Percentiles rank a stretch among this genome's conserved stretches.
Evolutionary conservation across 2,797 vertebrate species (phyloP).

Genomic region (Liparis tanakae): DNA sequence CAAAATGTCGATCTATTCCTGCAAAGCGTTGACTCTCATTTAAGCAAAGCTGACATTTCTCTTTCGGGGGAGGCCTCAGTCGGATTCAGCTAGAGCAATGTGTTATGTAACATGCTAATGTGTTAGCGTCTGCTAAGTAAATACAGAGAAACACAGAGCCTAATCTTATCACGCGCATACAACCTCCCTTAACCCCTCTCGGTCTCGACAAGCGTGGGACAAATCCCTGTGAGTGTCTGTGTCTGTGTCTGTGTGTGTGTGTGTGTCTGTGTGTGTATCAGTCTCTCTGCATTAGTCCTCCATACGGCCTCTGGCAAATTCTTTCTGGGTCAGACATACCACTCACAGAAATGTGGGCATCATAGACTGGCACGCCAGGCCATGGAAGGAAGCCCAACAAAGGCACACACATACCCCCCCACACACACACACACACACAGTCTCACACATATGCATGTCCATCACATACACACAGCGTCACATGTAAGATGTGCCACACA

Average conservation of each 20-base stretch:
- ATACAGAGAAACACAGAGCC: conserved; percentile 14
- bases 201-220: conserved; percentile 47
- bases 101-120: neutral
- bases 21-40: neutral
- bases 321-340: conserved; percentile 77
- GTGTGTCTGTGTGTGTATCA: conserved; percentile 43
- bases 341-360: conserved; percentile 64
- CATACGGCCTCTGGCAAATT: conserved; percentile 66
- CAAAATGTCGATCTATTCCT: neutral
- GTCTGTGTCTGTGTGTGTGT: conserved; percentile 29
- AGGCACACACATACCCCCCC: conserved; percentile 10
- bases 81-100: neutral
- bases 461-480: conserved; percentile 15
- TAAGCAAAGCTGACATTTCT: neutral
- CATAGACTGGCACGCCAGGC: conserved; percentile 58
- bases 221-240: conserved; percentile 39
- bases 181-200: conserved; percentile 41
- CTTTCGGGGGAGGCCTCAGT: neutral
- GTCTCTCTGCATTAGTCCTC: conserved; percentile 54
- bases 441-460: conserved; percentile 15
- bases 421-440: neutral
- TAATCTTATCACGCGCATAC: conserved; percentile 28
- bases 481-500: conserved; percentile 21
- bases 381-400: conserved; percentile 46
- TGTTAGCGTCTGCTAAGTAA: conserved; percentile 16